These are phyloP conservation scores for Hyperopisus bebe DNA, from an alignment of 2,113 vertebrate genomes.

Conservation along the genomic window DNA sequence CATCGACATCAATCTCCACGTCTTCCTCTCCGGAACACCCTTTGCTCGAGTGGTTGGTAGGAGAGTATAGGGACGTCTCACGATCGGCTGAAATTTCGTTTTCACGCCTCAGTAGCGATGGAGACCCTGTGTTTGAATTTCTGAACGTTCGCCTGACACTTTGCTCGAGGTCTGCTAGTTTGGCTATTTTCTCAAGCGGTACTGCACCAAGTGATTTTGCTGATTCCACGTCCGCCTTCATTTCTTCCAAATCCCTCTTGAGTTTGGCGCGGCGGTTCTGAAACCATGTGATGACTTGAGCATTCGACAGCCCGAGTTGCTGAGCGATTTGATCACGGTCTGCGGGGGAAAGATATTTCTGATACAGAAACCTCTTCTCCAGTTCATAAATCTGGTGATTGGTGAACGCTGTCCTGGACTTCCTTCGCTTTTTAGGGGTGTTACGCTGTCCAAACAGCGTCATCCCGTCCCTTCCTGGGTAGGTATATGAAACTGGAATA, in stretches of 20 bases:
- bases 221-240: conserved; percentile 82
- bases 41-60: conserved; percentile 68
- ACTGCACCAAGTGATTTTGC: conserved; percentile 71
- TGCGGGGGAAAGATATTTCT: conserved; percentile 82
- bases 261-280: conserved; percentile 83
- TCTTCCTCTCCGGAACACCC: conserved; percentile 80
- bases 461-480: conserved; percentile 78
- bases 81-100: conserved; percentile 43
- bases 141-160: conserved; percentile 55
- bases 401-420: conserved; percentile 82
- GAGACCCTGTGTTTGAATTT: conserved; percentile 49
- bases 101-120: conserved; percentile 39
- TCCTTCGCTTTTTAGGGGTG: conserved; percentile 79
- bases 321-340: conserved; percentile 85
- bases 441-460: conserved; percentile 79
- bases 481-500: conserved; percentile 14
- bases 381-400: conserved; percentile 86
- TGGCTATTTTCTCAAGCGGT: conserved; percentile 75
- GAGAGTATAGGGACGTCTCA: conserved; percentile 60
- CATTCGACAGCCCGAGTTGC: conserved; percentile 79
- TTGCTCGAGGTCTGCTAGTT: conserved; percentile 79
- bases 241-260: conserved; percentile 82
- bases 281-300: conserved; percentile 88
- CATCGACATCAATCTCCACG: conserved; percentile 86
- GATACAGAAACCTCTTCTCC: conserved; percentile 83